A percentile compares a stretch with the other conserved stretches of the same genome.
These are phyloP conservation scores for Cheilosia soror DNA, from an alignment of 2,888 invertebrate genomes.

Conservation along the genomic window DNA sequence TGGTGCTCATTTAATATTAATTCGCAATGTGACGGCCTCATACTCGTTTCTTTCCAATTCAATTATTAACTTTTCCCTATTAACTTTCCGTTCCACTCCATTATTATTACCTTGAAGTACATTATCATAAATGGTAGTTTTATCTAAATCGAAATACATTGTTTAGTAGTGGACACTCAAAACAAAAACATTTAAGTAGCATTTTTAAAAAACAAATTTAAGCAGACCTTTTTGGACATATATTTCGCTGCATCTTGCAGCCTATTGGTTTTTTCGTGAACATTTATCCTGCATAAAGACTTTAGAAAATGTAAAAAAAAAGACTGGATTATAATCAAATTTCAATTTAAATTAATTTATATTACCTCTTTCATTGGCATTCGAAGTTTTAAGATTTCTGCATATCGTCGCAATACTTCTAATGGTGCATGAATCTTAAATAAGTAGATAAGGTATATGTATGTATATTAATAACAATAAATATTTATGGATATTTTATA, in stretches of 20 bases:
- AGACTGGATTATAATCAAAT: constrained; percentile 74
- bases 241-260: constrained; percentile 88
- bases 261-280: constrained; percentile 86
- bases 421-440: constrained; percentile 93
- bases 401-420: constrained; percentile 92
- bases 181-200: not conserved
- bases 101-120: no score
- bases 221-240: constrained; percentile 87
- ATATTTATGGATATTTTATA: not conserved
- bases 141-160: not conserved
- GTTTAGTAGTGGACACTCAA: constrained; percentile 12
- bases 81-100: no score
- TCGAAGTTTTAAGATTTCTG: constrained; percentile 95
- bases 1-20: no score
- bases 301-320: constrained; percentile 82
- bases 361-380: constrained; percentile 96
- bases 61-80: no score
- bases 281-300: constrained; percentile 79
- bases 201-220: constrained; percentile 2
- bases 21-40: no score
- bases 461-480: not conserved
- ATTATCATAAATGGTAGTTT: no score
- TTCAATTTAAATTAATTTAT: constrained; percentile 37
- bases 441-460: not conserved
- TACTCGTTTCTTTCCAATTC: no score